Base-by-base conservation (phyloP, 2,888 invertebrate species). In the Brachynemurus nebulosus region DNA sequence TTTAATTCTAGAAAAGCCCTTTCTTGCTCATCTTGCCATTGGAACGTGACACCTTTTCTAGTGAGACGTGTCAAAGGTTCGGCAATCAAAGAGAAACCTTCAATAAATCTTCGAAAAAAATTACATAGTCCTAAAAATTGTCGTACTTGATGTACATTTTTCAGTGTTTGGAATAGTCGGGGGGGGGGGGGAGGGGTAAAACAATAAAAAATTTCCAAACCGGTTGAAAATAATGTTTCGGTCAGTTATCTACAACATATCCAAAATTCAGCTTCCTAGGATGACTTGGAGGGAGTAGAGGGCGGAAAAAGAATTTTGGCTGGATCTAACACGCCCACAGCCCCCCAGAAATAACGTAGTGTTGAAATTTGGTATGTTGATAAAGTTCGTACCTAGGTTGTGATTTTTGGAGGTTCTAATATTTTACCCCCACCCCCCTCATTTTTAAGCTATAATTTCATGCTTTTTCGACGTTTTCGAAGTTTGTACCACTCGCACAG, bases 41-140 rank as follows among this genome's bases (percentile, higher is more conserved):
- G 25, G 47, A 54, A 53, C 50, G 50, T 47, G 47, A 52, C 38
- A 19, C n/a, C 52, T 55, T 51, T 51, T 48, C 2, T 52, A 49
- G 8, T 59, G 44, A 45, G 50, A 40, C 0, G 56, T 57, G 2
- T 57, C 25, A 5, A n/a, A n/a, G 55, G 59, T 2, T 46, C 39
- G 0, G 52, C 55, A 8, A 55, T 52, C 0, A 40, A 1, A 1
- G 57, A 49, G 40, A 53, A 59, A 2, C 45, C 44, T 17, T 51
- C 49, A 0, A 59, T 47, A 42, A 59, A 59, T 3, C 53, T 23
- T n/a, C 57, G 42, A 20, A 59, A 59, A 33, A 51, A 59, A n/a
- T 53, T 50, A 0, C 58, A 45, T 1, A 59, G 47, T 1, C 58
- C 57, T 1, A 59, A 18, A 21, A 57, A 59, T 16, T 48, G 52